Evolutionary conservation across 2,797 vertebrate species (phyloP).

Genomic region (Mus minutoides): DNA sequence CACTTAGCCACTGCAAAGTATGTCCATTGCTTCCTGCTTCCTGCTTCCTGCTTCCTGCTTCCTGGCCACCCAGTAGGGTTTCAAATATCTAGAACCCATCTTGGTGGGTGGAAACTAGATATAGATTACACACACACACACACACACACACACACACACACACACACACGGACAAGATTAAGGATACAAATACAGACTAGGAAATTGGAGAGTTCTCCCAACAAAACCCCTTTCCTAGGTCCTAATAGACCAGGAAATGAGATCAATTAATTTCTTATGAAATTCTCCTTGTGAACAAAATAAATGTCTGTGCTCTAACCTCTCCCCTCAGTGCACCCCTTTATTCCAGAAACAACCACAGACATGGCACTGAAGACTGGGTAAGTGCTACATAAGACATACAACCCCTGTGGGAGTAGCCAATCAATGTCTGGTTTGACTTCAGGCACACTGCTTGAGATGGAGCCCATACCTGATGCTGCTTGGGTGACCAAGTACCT

Average conservation of each 20-base stretch:
- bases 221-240: not conserved
- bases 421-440: not conserved
- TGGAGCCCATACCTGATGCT: not conserved
- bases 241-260: not conserved
- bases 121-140: too few species aligned
- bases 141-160: too few species aligned
- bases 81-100: conserved; percentile 12
- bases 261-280: conserved; percentile 4
- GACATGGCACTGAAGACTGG: not conserved
- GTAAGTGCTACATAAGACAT: not conserved
- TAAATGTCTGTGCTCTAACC: not conserved
- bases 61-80: not conserved
- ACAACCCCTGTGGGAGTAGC: not conserved
- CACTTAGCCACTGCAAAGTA: not conserved
- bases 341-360: not conserved
- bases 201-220: not conserved
- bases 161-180: not conserved
- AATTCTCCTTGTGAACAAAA: not conserved
- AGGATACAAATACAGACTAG: not conserved
- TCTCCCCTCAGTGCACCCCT: not conserved
- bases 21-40: not conserved
- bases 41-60: conserved; percentile 21
- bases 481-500: not conserved
- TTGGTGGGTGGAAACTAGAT: not conserved
- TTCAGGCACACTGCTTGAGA: not conserved